A percentile compares a stretch with the other conserved stretches of the same genome.
phyloP scores from a whole-genome alignment of 1,140 invertebrate genomes.

The Apocrypta bakeri region DNA sequence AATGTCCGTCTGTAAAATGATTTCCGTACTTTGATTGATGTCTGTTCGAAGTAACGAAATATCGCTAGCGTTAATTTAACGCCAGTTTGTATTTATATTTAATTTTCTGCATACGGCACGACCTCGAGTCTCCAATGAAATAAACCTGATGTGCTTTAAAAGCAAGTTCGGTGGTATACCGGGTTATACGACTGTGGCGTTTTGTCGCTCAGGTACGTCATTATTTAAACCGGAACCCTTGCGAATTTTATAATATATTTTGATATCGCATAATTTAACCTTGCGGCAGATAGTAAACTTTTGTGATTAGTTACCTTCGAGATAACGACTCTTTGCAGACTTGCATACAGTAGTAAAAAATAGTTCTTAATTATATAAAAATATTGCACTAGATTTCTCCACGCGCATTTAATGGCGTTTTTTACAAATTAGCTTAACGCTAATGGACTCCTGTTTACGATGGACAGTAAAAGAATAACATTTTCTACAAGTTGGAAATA shows the following conservation, averaged over 20 bases:
- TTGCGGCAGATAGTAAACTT: not conserved
- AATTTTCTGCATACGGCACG: not conserved
- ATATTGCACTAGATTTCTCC: too few relatives aligned
- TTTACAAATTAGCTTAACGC: too few relatives aligned
- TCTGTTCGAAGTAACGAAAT: too few relatives aligned
- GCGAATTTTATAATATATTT: not conserved
- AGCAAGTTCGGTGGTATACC: not conserved
- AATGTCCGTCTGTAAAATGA: too few relatives aligned
- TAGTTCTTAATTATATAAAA: not conserved
- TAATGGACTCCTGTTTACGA: not conserved
- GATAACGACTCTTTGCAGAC: not conserved
- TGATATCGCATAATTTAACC: not conserved
- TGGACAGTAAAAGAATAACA: too few relatives aligned
- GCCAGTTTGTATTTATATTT: not conserved
- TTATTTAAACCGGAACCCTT: not conserved
- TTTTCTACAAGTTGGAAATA: not conserved
- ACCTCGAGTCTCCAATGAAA: not conserved
- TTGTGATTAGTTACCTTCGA: not conserved
- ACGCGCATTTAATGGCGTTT: too few relatives aligned
- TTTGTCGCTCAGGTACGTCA: not conserved
- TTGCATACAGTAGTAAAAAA: too few relatives aligned
- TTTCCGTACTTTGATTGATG: too few relatives aligned
- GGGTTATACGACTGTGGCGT: constrained; percentile 1
- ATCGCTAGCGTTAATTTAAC: too few relatives aligned
- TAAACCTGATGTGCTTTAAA: not conserved